These are phyloP conservation scores for Capitulum mitella DNA, from an alignment of 2,888 invertebrate genomes.

Conservation along the genomic window DNA sequence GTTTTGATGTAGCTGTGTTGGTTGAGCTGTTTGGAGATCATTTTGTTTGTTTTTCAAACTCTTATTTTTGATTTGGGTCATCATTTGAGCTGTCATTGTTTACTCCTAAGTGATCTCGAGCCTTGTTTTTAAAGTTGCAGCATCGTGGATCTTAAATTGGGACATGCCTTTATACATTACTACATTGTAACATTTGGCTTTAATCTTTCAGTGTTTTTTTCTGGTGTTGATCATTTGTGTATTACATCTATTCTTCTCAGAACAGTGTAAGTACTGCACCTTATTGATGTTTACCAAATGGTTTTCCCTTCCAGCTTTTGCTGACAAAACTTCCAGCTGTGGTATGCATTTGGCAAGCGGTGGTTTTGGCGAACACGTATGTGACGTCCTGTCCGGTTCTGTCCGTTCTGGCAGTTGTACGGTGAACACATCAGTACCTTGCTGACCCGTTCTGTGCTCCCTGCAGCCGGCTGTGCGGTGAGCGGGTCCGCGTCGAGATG, in stretches of 20 bases:
- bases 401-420: neutral
- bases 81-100: neutral
- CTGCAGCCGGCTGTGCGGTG: slow-evolving; percentile 73
- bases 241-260: too few species aligned
- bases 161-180: too few species aligned
- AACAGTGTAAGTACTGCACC: too few species aligned
- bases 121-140: too few species aligned
- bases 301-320: too few species aligned
- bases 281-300: too few species aligned
- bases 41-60: neutral
- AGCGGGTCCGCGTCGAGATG: slow-evolving; percentile 86
- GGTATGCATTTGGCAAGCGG: neutral
- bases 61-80: neutral
- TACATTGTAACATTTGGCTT: too few species aligned
- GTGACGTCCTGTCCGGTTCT: neutral
- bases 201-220: too few species aligned
- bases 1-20: neutral
- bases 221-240: too few species aligned
- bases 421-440: neutral
- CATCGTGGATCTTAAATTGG: too few species aligned
- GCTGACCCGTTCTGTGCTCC: slow-evolving; percentile 34
- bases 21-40: slow-evolving; percentile 3
- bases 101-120: neutral
- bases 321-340: neutral
- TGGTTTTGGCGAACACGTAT: neutral